phyloP scores from a whole-genome alignment of 1,140 invertebrate genomes.

The Calephelis nemesis region DNA sequence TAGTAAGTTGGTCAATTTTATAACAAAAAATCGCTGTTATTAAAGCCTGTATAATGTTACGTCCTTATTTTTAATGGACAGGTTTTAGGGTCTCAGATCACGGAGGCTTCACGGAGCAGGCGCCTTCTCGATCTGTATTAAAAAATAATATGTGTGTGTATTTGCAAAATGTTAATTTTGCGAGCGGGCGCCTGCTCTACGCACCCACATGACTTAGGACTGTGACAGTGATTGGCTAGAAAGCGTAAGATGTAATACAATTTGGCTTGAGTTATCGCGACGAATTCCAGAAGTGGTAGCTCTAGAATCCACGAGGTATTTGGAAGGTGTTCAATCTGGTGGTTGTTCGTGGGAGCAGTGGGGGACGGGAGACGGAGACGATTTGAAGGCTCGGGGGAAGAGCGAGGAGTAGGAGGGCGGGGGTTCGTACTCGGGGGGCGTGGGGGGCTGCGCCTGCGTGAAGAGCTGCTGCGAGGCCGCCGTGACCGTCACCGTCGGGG shows the following conservation, averaged over 20 bases:
- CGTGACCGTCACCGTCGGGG: constrained; percentile 62
- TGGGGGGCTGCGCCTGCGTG: constrained; percentile 41
- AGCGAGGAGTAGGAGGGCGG: constrained; percentile 69
- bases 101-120: too few relatives aligned
- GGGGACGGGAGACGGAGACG: constrained; percentile 58
- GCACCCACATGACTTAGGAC: too few relatives aligned
- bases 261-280: constrained; percentile 20
- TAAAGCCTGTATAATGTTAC: too few relatives aligned
- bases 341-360: constrained; percentile 69
- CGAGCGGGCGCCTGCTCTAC: too few relatives aligned
- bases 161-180: too few relatives aligned
- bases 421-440: constrained; percentile 65
- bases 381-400: constrained; percentile 69
- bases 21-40: too few relatives aligned
- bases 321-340: constrained; percentile 29
- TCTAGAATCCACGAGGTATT: constrained; percentile 20
- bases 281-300: neutral
- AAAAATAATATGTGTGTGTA: too few relatives aligned
- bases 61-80: too few relatives aligned
- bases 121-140: too few relatives aligned
- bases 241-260: constrained; percentile 9
- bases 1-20: too few relatives aligned
- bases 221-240: neutral
- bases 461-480: constrained; percentile 59
- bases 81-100: too few relatives aligned